Evolutionary conservation across 2,888 invertebrate species (phyloP), one percentile per base, ranked within the genome.

Genomic region (Tribolium freemani): DNA sequence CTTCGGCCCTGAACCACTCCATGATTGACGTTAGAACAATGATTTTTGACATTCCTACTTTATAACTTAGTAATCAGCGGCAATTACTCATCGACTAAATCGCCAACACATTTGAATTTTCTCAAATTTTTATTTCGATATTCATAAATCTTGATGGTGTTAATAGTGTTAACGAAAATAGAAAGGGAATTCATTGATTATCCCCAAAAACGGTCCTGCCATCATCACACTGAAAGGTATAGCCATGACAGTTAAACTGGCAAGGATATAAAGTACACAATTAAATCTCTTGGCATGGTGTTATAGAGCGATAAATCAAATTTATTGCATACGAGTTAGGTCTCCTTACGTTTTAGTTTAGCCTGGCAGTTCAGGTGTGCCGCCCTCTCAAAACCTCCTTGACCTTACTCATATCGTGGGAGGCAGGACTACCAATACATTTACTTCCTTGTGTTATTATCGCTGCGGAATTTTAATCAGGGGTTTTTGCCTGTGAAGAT

Each of bases 381-480:
- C 80, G 80, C 78, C 77, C 78, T 77, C 78, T 74, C 75, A 77
- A 74, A 73, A 69, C 73, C 77, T 77, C 78, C 78, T 79, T 79
- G 80, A 78, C 77, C 80, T 80, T 80, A 76, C 77, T 72, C 67
- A 53, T 64, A 11, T 46, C 67, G 71, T 71, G 60, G 71, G 71
- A 58, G 71, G 70, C 30, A 64, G 69, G 61, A 63, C 69, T 69
- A 54, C 69, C 63, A 61, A 53, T 30, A 53, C 69, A 63, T 70
- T 70, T 70, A 70, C 69, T 70, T 71, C 66, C 66, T 71, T 31
- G 50, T 63, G 2, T 16, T 16, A 16, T 16, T 16, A 56, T 45
- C 20, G n/a, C n/a, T 16, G 60, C 30, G 45, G 50, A 51, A 16
- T 16, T 30, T 46, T 63, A 51, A 63, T 63, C 5, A 50, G 50